Conservation (phyloP, 64 coral and sea anemone genomes). For the Montipora efflorescens region DNA sequence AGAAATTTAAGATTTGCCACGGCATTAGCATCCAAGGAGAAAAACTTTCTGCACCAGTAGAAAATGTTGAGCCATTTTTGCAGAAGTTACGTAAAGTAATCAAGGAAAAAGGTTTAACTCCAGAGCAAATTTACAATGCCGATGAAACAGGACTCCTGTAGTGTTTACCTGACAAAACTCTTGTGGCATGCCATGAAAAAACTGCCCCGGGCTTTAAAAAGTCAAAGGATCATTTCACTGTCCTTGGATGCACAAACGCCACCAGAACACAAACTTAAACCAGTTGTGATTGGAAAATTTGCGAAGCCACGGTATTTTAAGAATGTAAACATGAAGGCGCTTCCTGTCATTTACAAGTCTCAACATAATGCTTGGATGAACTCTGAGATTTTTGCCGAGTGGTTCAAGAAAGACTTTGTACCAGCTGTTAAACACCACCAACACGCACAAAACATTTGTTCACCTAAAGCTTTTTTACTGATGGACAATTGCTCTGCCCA, state of each 20-base stretch:
- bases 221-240: slow-evolving; percentile 8
- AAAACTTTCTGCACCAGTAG: slow-evolving; percentile 67
- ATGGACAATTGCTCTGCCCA: too few species aligned
- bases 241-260: neutral
- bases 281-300: slow-evolving; percentile 27
- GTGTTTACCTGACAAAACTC: slow-evolving; percentile 40
- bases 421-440: too few species aligned
- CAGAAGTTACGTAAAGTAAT: slow-evolving; percentile 44
- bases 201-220: slow-evolving; percentile 40
- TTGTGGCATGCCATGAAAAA: slow-evolving; percentile 44
- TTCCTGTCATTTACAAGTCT: neutral
- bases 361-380: too few species aligned
- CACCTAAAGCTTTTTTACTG: too few species aligned
- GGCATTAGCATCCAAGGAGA: slow-evolving; percentile 60
- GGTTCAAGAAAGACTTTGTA: too few species aligned
- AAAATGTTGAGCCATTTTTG: slow-evolving; percentile 60
- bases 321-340: too few species aligned
- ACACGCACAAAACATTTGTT: too few species aligned
- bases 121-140: slow-evolving; percentile 28
- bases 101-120: slow-evolving; percentile 28
- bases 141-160: slow-evolving; percentile 37
- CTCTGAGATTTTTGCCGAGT: too few species aligned
- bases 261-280: slow-evolving; percentile 54
- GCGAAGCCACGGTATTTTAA: neutral
- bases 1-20: slow-evolving; percentile 49